Evolutionary conservation across 2,888 invertebrate genomes (phyloP).

Genomic region (Theretra japonica): DNA sequence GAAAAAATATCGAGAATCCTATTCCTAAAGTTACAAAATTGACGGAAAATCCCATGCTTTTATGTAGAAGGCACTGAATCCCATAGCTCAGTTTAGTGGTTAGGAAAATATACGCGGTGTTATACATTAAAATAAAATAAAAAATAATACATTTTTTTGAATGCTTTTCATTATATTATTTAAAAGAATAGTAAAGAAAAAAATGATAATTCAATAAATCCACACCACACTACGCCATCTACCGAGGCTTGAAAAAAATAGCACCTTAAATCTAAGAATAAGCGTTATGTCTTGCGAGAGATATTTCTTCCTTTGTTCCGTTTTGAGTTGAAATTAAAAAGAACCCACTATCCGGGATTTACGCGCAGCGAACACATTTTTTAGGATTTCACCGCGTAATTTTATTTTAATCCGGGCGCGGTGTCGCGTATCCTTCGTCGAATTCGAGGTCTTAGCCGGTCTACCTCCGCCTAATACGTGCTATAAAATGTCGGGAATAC

Average conservation of each 20-base stretch:
- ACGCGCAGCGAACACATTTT: constrained; percentile 26
- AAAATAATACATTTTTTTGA: no score
- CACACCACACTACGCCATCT: constrained; percentile 7
- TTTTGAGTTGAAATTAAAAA: constrained; percentile 1
- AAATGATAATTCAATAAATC: background rate
- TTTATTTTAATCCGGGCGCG: constrained; percentile 16
- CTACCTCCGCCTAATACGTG: background rate
- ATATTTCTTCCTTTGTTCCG: background rate
- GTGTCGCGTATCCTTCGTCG: constrained; percentile 12
- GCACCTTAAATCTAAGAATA: background rate
- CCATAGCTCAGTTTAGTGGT: no score
- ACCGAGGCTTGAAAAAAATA: background rate
- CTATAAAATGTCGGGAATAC: background rate
- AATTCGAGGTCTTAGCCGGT: constrained; percentile 11
- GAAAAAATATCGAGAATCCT: no score
- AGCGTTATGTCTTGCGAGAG: background rate
- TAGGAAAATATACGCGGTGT: no score
- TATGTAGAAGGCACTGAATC: no score
- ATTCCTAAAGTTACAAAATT: no score
- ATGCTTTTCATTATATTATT: no score
- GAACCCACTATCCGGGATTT: constrained; percentile 28
- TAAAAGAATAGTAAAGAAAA: no score
- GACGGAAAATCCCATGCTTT: no score
- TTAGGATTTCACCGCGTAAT: constrained; percentile 16
- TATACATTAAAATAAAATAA: no score